Conservation (phyloP, 2,113 vertebrate genomes). For the Bubo scandiacus region DNA sequence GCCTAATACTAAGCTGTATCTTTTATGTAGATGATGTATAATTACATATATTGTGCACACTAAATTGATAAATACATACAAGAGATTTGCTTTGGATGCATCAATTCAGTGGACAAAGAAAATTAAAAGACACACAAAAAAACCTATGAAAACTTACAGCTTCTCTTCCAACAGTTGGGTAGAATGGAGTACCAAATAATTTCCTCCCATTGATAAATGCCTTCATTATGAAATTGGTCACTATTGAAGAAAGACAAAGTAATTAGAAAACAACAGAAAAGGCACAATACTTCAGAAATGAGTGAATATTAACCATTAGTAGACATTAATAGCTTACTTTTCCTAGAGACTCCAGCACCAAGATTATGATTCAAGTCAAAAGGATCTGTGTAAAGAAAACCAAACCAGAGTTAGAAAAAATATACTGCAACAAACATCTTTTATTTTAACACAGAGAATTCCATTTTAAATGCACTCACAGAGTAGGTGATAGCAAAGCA, state of each 20-base stretch:
- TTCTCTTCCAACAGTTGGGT: slow-evolving; percentile 88
- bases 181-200: slow-evolving; percentile 93
- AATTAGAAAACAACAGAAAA: background rate
- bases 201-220: slow-evolving; percentile 98
- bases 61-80: background rate
- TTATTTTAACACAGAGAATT: background rate
- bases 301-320: background rate
- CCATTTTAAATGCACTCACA: background rate
- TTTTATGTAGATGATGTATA: background rate
- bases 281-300: background rate
- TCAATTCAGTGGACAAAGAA: background rate
- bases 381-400: slow-evolving; percentile 81
- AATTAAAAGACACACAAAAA: background rate
- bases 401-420: background rate
- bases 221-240: slow-evolving; percentile 99
- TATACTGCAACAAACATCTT: background rate
- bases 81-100: background rate
- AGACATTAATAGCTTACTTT: slow-evolving; percentile 84
- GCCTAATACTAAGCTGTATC: background rate
- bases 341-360: slow-evolving; percentile 97
- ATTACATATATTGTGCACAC: background rate
- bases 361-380: slow-evolving; percentile 99
- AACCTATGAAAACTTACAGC: slow-evolving; percentile 77
- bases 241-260: slow-evolving; percentile 71
- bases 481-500: background rate